A percentile compares a stretch with the other conserved stretches of the same genome.
Evolutionary conservation across 2,797 vertebrate genomes (phyloP).

Genomic region (Chrosomus eos): DNA sequence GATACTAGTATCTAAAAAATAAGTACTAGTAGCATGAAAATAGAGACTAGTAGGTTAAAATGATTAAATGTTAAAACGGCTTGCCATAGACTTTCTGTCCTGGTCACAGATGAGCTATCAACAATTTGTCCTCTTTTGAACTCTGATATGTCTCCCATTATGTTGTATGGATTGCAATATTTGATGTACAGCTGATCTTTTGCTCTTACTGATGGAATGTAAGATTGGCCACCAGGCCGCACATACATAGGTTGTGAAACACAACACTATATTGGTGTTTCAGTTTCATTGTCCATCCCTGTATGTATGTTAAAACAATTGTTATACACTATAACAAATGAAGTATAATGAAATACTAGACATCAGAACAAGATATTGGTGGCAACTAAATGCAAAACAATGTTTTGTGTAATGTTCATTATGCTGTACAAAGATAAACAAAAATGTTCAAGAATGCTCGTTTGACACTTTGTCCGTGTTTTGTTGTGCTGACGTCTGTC

Average conservation of each 20-base stretch:
- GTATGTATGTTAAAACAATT: neutral
- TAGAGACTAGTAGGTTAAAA: no score
- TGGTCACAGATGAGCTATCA: neutral
- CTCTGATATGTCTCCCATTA: neutral
- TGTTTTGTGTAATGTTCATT: neutral
- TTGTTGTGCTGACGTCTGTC: constrained; percentile 11
- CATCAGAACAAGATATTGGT: neutral
- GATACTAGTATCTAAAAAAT: no score
- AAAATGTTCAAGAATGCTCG: neutral
- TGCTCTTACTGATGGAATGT: neutral
- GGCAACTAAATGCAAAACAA: neutral
- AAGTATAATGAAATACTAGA: neutral
- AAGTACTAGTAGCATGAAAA: no score
- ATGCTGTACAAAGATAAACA: constrained; percentile 1
- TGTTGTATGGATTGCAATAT: neutral
- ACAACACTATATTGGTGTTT: neutral
- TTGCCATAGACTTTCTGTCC: neutral
- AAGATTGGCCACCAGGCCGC: neutral
- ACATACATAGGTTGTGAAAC: neutral
- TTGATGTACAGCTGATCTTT: neutral
- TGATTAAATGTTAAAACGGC: no score
- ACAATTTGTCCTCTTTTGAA: neutral
- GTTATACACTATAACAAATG: neutral
- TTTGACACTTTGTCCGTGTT: constrained; percentile 17
- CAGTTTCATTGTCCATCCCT: neutral